These are phyloP conservation scores for Aptenodytes forsteri DNA, from an alignment of 2,113 vertebrate species.

Conservation along the genomic window DNA sequence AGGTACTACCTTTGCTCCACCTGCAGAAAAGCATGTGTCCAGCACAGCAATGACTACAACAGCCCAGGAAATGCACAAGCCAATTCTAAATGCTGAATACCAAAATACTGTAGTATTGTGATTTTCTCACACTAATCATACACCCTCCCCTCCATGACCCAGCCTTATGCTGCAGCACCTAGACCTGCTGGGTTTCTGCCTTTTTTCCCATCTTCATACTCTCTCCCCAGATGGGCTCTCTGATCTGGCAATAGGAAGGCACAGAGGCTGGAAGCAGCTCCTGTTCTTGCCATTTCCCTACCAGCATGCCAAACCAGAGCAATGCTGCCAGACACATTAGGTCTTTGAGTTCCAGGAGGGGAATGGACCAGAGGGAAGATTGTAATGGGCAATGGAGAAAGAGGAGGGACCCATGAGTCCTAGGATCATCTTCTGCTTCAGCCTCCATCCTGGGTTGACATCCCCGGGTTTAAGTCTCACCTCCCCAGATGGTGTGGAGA, in stretches of 20 bases:
- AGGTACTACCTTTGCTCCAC: neutral
- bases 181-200: neutral
- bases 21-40: neutral
- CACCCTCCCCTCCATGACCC: fast-evolving
- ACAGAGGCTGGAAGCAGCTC: neutral
- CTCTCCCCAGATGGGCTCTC: neutral
- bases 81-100: neutral
- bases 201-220: neutral
- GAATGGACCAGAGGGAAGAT: neutral
- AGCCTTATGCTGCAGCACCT: neutral
- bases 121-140: neutral
- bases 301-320: neutral
- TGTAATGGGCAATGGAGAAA: neutral
- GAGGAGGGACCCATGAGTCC: neutral
- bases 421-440: neutral
- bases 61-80: neutral
- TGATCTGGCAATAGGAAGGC: neutral
- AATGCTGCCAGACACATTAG: neutral
- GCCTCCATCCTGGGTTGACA: neutral
- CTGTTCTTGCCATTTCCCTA: neutral
- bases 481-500: neutral
- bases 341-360: neutral
- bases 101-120: neutral
- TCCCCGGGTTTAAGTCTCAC: neutral
- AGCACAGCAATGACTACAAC: neutral